These are phyloP conservation scores for Neogobius melanostomus DNA, from an alignment of 2,113 vertebrate species.

Conservation along the genomic window DNA sequence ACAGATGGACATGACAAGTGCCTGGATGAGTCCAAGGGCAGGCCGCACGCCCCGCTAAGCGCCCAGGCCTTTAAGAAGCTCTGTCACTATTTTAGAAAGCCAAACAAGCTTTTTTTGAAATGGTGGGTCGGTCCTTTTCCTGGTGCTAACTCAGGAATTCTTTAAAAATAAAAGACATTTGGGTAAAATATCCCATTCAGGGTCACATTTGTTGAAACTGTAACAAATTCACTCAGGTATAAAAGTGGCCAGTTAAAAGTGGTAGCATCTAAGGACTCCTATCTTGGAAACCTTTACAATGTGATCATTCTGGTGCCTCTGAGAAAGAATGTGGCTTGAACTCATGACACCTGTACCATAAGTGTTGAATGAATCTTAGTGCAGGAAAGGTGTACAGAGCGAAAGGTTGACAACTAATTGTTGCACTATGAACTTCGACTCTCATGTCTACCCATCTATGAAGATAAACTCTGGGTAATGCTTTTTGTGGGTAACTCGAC, in stretches of 20 bases:
- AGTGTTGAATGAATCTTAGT: neutral
- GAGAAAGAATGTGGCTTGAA: slow-evolving; percentile 16
- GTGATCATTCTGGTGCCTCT: slow-evolving; percentile 45
- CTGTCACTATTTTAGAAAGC: slow-evolving; percentile 75
- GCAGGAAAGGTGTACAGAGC: slow-evolving; percentile 7
- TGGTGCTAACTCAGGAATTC: slow-evolving; percentile 74
- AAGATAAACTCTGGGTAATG: slow-evolving; percentile 22
- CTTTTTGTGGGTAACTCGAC: slow-evolving; percentile 29
- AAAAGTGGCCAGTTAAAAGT: slow-evolving; percentile 20
- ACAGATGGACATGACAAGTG: slow-evolving; percentile 77
- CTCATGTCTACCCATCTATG: slow-evolving; percentile 17
- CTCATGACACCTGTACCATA: slow-evolving; percentile 46
- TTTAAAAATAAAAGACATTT: neutral
- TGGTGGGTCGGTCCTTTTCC: slow-evolving; percentile 78
- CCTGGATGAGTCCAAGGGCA: slow-evolving; percentile 81
- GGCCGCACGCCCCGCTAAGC: slow-evolving; percentile 77
- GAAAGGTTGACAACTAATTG: slow-evolving; percentile 16
- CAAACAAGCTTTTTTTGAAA: slow-evolving; percentile 80
- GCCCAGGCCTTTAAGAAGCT: slow-evolving; percentile 73
- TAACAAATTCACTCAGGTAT: slow-evolving; percentile 52
- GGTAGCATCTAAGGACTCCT: neutral
- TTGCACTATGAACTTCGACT: slow-evolving; percentile 55
- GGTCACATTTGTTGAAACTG: slow-evolving; percentile 12
- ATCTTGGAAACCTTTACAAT: slow-evolving; percentile 19
- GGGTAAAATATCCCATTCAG: slow-evolving; percentile 32